phyloP scores from a whole-genome alignment of 2,113 vertebrate genomes.

The Oreamnos americanus region DNA sequence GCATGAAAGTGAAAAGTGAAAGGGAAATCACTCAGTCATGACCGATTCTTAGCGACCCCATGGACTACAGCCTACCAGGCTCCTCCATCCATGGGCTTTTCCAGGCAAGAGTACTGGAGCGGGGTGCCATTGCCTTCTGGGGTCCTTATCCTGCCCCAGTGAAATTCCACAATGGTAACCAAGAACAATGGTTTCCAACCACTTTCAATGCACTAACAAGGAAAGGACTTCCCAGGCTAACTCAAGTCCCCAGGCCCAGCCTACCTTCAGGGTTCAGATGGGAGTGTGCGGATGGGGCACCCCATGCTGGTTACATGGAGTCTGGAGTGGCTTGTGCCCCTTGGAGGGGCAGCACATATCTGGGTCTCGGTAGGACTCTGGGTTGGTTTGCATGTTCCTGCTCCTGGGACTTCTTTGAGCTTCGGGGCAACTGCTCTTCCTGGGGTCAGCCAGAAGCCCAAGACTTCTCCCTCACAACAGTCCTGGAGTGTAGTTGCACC shows the following conservation, averaged over 20 bases:
- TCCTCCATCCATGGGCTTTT: too few species aligned
- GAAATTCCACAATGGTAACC: not conserved
- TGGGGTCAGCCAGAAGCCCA: not conserved
- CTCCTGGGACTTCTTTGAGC: not conserved
- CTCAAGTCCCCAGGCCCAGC: not conserved
- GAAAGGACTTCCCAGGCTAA: not conserved
- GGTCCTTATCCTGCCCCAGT: not conserved
- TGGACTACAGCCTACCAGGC: too few species aligned
- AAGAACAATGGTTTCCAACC: not conserved
- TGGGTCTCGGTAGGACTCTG: rapidly evolving
- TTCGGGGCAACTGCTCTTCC: not conserved
- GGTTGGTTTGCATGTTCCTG: not conserved
- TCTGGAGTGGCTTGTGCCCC: rapidly evolving
- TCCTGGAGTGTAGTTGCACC: too few species aligned
- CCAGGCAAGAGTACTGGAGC: too few species aligned
- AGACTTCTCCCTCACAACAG: not conserved
- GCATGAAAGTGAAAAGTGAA: too few species aligned
- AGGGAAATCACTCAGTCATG: too few species aligned
- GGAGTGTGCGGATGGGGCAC: not conserved
- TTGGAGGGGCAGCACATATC: not conserved
- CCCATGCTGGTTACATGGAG: not conserved
- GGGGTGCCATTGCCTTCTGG: not conserved
- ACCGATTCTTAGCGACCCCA: too few species aligned
- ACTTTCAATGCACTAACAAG: not conserved
- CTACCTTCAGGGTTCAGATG: not conserved